Evolutionary conservation across 64 coral and sea anemone genomes (phyloP), one percentile per base, ranked within the genome.

Genomic region (Actinia equina): DNA sequence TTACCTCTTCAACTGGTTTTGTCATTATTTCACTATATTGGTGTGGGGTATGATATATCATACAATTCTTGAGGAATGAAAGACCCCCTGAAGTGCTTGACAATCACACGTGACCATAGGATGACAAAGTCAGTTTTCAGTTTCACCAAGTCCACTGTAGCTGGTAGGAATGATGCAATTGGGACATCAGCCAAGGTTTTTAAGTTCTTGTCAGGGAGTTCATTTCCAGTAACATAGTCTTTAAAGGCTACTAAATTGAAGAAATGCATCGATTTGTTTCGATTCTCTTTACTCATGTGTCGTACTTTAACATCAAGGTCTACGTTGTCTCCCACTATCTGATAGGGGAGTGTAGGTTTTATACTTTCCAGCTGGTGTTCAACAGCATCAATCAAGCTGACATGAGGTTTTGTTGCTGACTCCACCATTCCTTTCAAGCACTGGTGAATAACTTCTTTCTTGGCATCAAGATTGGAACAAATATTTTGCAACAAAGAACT

Each of bases 251-350:
- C 87, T 58, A 93, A 81, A 71, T 93, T 93, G 71, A 93, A 93
- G 77, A 61, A 62, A 46, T 93, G 91, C 27, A 93, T 23, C 11
- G 91, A 88, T 65, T 87, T 88, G 46, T 88, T 93, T 77, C 86
- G 79, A 18, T 91, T 86, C 16, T 58, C 30, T 79, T 93, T 52
- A 62, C 46, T 86, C 87, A 93, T 93, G 71, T 93, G 91, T 79
- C 87, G 82, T 27, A 93, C 91, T 71, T 93, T 93, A 54, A 93
- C 87, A 85, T 93, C 77, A 20, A 93, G 61, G 71, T 93, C 91
- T 42, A 86, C 70, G 86, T 86, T 93, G 87, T 93, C 91, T 79
- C 87, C 86, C 46, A 93, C 87, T 53, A 86, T 93, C 59, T 93
- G 91, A 59, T 85, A 93, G 19, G 41, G 12, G 0, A 80, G 19